These are phyloP conservation scores for Morbakka virulenta DNA, from an alignment of 30 jellyfish, hydroid and myxozoan species.

Conservation along the genomic window DNA sequence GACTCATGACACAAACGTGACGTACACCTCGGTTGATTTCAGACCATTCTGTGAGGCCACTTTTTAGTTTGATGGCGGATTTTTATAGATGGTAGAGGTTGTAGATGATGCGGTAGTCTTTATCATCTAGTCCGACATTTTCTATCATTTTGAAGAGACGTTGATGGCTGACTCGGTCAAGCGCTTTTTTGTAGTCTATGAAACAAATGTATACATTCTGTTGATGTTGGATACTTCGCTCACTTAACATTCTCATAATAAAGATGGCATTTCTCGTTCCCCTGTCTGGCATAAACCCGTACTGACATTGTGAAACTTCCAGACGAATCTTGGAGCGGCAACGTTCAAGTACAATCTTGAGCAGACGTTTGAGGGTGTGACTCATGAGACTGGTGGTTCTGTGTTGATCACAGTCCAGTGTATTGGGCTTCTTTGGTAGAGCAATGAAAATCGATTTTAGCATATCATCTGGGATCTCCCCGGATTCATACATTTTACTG, in stretches of 20 bases:
- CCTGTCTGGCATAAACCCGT: not conserved
- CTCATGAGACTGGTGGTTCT: not conserved
- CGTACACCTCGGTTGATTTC: not conserved
- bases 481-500: not conserved
- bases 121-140: not conserved
- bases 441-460: not conserved
- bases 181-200: not conserved
- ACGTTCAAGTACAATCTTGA: not conserved
- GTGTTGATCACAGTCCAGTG: not conserved
- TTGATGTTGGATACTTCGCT: not conserved
- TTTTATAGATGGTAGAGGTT: not conserved
- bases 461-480: not conserved
- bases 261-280: conserved; percentile 4
- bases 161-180: not conserved
- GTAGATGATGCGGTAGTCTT: not conserved
- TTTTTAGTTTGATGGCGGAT: not conserved
- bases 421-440: not conserved
- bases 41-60: not conserved
- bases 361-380: not conserved
- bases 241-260: not conserved
- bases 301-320: not conserved
- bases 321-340: not conserved
- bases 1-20: not conserved
- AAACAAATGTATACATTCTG: not conserved
- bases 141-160: not conserved